Conservation (phyloP, 2,113 vertebrate species). For the Phylloscopus trochilus region DNA sequence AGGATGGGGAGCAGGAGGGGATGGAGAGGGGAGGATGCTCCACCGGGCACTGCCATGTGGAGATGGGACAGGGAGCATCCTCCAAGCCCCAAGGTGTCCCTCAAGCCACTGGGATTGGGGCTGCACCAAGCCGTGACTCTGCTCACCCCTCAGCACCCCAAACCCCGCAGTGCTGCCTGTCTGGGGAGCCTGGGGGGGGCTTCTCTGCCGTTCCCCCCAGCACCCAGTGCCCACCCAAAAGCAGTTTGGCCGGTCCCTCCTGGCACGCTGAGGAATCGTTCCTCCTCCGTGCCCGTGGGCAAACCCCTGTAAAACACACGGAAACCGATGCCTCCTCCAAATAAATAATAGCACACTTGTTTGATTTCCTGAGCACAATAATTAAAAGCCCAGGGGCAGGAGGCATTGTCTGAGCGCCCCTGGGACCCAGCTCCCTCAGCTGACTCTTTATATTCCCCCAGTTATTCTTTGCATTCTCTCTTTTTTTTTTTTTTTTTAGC, state of each 20-base stretch:
- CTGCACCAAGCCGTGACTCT: neutral
- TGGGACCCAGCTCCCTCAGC: constrained; percentile 52
- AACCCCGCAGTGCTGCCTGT: neutral
- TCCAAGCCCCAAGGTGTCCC: fast-evolving
- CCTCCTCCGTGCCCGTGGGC: neutral
- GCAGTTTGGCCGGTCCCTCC: neutral
- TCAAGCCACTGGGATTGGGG: fast-evolving
- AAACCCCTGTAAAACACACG: neutral
- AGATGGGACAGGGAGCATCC: neutral
- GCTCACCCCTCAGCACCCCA: neutral
- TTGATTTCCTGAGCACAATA: constrained; percentile 57
- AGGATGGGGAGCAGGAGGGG: neutral
- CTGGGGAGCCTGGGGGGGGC: neutral
- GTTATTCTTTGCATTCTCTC: constrained; percentile 9
- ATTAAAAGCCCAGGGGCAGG: constrained; percentile 45
- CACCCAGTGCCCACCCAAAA: neutral
- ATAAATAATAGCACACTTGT: constrained; percentile 63
- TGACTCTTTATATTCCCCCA: constrained; percentile 50
- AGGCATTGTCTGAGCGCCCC: constrained; percentile 36
- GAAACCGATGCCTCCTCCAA: constrained; percentile 23
- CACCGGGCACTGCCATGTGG: fast-evolving
- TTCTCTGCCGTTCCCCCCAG: neutral
- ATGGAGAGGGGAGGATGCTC: neutral
- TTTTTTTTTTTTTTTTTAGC: constrained; percentile 21
- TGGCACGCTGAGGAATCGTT: fast-evolving